Percentiles rank a stretch among this genome's conserved stretches.
Conservation (phyloP, 2,797 vertebrate genomes). For the Decapterus maruadsi region DNA sequence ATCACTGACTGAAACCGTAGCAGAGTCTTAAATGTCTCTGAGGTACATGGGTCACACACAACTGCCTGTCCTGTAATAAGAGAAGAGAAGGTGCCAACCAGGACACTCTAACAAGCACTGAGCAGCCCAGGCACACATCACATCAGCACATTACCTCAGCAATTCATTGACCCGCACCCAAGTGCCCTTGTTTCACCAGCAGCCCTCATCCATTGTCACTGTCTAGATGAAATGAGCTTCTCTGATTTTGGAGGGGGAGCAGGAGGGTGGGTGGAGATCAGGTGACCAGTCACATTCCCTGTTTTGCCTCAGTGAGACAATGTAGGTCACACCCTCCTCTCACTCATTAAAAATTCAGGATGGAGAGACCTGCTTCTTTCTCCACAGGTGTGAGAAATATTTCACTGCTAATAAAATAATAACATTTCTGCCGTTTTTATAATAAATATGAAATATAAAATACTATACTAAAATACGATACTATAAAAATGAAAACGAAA, state of each 20-base stretch:
- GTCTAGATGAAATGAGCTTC: slow-evolving; percentile 57
- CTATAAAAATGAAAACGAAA: not conserved
- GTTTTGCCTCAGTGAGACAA: slow-evolving; percentile 52
- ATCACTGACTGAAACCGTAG: slow-evolving; percentile 75
- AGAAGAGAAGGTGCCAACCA: slow-evolving; percentile 67
- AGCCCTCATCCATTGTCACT: slow-evolving; percentile 54
- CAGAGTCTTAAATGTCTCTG: slow-evolving; percentile 71
- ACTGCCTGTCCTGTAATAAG: slow-evolving; percentile 66
- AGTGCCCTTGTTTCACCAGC: slow-evolving; percentile 68
- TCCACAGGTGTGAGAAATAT: slow-evolving; percentile 11
- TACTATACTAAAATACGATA: not conserved
- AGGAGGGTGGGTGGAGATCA: slow-evolving; percentile 39
- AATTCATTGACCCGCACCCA: slow-evolving; percentile 57
- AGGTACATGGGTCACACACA: slow-evolving; percentile 66
- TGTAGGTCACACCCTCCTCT: slow-evolving; percentile 78
- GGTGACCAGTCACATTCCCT: slow-evolving; percentile 67
- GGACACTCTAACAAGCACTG: slow-evolving; percentile 53
- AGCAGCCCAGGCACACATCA: slow-evolving; percentile 50
- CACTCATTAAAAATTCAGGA: slow-evolving; percentile 81
- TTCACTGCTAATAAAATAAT: not conserved
- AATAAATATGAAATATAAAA: not conserved
- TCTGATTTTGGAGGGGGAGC: slow-evolving; percentile 59
- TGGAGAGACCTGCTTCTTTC: slow-evolving; percentile 63
- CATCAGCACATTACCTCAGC: slow-evolving; percentile 54
- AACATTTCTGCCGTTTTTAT: no score